phyloP scores from a whole-genome alignment of 1,140 invertebrate species.

The Laodelphax striatellus region DNA sequence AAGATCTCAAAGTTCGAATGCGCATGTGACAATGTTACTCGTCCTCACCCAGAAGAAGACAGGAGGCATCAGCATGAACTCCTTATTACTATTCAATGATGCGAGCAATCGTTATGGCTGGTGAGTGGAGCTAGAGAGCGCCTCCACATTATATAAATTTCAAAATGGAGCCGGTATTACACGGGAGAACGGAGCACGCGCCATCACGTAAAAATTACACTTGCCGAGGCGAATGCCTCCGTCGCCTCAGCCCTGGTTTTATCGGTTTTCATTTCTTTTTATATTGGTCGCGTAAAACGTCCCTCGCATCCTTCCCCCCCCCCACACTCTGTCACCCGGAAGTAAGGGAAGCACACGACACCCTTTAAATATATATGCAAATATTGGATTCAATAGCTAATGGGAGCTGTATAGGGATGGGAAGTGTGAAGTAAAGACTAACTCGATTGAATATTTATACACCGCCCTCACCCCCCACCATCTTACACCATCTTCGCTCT shows the following conservation, averaged over 20 bases:
- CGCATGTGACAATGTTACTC: too few relatives aligned
- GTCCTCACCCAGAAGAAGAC: too few relatives aligned
- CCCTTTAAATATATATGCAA: slow-evolving; percentile 16
- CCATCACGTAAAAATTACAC: background rate
- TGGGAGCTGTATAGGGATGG: background rate
- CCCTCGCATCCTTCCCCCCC: background rate
- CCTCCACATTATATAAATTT: slow-evolving; percentile 13
- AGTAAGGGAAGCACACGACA: background rate
- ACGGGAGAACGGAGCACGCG: too few relatives aligned
- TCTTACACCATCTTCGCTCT: background rate
- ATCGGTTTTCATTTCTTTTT: slow-evolving; percentile 19
- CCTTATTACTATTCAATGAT: slow-evolving; percentile 14
- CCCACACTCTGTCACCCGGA: background rate
- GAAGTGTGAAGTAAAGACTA: slow-evolving; percentile 6
- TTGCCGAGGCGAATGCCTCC: background rate
- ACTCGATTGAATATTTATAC: slow-evolving; percentile 11
- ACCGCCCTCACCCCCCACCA: background rate
- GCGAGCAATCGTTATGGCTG: slow-evolving; percentile 10
- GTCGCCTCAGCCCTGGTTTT: slow-evolving; percentile 8
- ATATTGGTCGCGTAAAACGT: slow-evolving; percentile 13
- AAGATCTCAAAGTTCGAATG: too few relatives aligned
- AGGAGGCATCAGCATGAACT: too few relatives aligned
- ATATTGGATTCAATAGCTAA: slow-evolving; percentile 14
- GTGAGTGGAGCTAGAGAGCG: background rate
- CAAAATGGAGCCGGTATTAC: slow-evolving; percentile 6